phyloP scores from a whole-genome alignment of 2,113 vertebrate genomes.

The Anarrhichthys ocellatus region DNA sequence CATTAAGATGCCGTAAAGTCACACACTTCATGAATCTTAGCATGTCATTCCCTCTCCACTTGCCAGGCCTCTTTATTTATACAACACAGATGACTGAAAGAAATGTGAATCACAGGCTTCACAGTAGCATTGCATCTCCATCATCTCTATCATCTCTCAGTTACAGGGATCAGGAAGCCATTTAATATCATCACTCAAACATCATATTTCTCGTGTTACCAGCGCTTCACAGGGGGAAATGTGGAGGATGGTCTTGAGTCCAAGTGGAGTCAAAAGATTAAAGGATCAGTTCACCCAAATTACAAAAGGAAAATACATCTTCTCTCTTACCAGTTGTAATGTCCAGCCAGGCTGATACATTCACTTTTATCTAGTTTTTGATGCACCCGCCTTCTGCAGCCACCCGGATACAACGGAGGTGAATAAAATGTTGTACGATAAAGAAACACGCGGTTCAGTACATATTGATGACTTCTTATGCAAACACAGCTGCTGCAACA shows the following conservation, averaged over 20 bases:
- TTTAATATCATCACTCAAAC: slow-evolving; percentile 12
- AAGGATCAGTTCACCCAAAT: not conserved
- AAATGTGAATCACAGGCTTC: slow-evolving; percentile 9
- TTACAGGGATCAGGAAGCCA: not conserved
- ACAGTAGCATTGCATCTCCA: not conserved
- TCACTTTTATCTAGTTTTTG: not conserved
- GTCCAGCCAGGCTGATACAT: no score
- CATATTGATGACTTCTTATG: not conserved
- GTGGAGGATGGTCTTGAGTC: not conserved
- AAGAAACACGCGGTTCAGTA: not conserved
- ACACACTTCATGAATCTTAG: slow-evolving; percentile 8
- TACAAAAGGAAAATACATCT: not conserved
- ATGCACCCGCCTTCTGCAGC: not conserved
- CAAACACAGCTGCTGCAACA: not conserved
- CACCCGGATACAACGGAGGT: not conserved
- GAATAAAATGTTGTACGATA: not conserved
- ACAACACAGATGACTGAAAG: slow-evolving; percentile 13
- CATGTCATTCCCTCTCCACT: not conserved
- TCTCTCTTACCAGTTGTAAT: not conserved
- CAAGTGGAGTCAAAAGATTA: not conserved
- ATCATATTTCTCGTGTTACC: slow-evolving; percentile 8
- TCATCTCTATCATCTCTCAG: not conserved
- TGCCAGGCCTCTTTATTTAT: slow-evolving; percentile 44
- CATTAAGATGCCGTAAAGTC: slow-evolving; percentile 9
- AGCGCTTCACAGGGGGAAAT: not conserved